Conservation (phyloP, 64 coral and sea anemone species). For the Exaiptasia diaphana region DNA sequence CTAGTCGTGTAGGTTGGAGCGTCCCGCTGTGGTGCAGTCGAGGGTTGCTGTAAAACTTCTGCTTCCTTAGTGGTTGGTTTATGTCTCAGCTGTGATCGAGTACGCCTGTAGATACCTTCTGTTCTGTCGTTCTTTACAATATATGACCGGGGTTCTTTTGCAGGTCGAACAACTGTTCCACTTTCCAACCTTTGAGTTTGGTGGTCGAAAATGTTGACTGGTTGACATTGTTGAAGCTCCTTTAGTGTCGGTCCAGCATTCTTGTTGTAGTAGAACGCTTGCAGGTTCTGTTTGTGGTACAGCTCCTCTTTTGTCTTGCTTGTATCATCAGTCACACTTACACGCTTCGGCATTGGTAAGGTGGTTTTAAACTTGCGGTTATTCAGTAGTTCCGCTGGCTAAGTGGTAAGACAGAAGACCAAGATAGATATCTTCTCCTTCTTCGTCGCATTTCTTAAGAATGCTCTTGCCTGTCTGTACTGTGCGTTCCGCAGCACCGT, state of each 20-base stretch:
- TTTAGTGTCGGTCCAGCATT: constrained; percentile 43
- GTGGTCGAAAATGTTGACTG: constrained; percentile 36
- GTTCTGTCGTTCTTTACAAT: constrained; percentile 25
- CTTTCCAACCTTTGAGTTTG: constrained; percentile 30
- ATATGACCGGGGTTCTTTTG: constrained; percentile 55
- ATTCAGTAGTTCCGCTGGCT: constrained; percentile 40
- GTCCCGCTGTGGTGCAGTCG: not conserved
- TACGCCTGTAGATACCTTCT: constrained; percentile 27
- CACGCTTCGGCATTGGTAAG: constrained; percentile 38
- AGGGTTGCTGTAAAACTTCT: not conserved
- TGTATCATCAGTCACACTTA: not conserved
- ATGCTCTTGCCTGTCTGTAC: constrained; percentile 34
- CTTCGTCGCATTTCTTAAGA: constrained; percentile 44
- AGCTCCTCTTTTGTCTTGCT: constrained; percentile 30
- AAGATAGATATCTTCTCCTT: constrained; percentile 41
- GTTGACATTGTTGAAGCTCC: constrained; percentile 26
- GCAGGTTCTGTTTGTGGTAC: constrained; percentile 22
- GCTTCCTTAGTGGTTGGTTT: not conserved
- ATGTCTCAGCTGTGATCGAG: constrained; percentile 11
- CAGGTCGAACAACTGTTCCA: constrained; percentile 12
- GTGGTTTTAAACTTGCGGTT: constrained; percentile 60
- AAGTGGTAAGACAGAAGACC: constrained; percentile 53
- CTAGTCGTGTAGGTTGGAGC: not conserved
- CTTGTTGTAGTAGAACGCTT: constrained; percentile 59
- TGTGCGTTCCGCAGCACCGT: constrained; percentile 25